These are phyloP conservation scores for Lasioglossum pauxillum DNA, from an alignment of 2,888 invertebrate species.

Conservation along the genomic window DNA sequence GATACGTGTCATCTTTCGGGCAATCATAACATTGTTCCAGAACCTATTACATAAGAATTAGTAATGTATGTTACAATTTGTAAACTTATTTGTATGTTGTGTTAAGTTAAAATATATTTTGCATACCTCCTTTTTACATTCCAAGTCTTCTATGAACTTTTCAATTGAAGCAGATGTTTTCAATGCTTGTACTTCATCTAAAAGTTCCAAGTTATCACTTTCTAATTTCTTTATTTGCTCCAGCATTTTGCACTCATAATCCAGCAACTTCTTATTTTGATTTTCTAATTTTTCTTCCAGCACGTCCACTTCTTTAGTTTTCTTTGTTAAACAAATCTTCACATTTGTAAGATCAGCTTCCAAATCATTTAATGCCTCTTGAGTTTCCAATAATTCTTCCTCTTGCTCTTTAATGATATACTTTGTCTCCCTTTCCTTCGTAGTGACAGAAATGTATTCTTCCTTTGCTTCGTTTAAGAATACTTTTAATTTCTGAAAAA, in stretches of 20 bases:
- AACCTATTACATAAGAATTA: constrained; percentile 12
- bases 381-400: constrained; percentile 67
- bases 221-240: constrained; percentile 48
- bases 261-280: constrained; percentile 42
- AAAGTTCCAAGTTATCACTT: constrained; percentile 44
- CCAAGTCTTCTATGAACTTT: not conserved
- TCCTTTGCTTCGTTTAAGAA: constrained; percentile 81
- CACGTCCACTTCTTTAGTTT: constrained; percentile 69
- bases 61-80: not conserved
- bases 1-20: not conserved
- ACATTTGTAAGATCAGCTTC: constrained; percentile 73
- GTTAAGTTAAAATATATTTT: not conserved
- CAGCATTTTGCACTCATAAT: constrained; percentile 28
- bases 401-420: constrained; percentile 71
- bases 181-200: constrained; percentile 22
- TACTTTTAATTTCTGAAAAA: constrained; percentile 75
- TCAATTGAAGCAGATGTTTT: not conserved
- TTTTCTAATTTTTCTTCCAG: constrained; percentile 76
- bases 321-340: constrained; percentile 74
- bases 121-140: constrained; percentile 12
- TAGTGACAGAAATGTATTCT: constrained; percentile 77
- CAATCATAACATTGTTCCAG: not conserved
- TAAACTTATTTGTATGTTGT: not conserved
- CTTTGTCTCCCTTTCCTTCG: constrained; percentile 68
- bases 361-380: constrained; percentile 76